Evolutionary conservation across 2,888 invertebrate species (phyloP), one percentile per base, ranked within the genome.

Genomic region (Miltochrista miniata): DNA sequence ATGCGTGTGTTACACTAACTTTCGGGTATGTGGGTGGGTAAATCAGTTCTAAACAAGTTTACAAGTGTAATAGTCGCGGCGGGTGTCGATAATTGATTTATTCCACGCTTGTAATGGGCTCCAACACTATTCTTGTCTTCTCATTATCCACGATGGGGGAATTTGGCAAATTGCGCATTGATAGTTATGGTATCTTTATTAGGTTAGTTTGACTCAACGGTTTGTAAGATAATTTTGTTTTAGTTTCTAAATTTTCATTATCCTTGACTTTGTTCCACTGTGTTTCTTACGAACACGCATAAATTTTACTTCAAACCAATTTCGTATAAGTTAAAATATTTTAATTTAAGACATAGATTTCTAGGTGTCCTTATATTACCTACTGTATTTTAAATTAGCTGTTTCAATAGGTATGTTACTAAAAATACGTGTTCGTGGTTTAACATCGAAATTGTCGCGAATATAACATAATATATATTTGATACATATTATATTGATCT

Each of bases 61-160:
- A 82, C 83, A 80, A 85, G 84, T 85, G 83, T 85, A 81, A 83
- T 84, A 79, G 81, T 85, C 79, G 81, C 73, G 72, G 81, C 82
- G 81, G 84, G 81, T 84, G 85, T 71, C 61, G 52, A 76, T 85
- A 87, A 87, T 85, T 86, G 86, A 87, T 87, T 87, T 86, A 87
- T 84, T 79, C 76, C 58, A 64, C 60, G 67, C 61, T 68, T 59
- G 66, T 64, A 65, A 68, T 62, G 53, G 33, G 51, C 58, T 63
- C 61, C 51, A n/a, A 61, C 57, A 67, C 61, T 61, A 59, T 69
- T 57, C 61, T 70, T 56, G 50, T 39, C 44, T 59, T 55, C 64
- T 59, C 68, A 71, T 68, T 64, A 57, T 54, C 48, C 42, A 45
- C 45, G 54, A 58, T 64, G 47, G 69, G 72, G 70, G 70, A 66